phyloP scores from a whole-genome alignment of 2,797 vertebrate species.

The Agapornis canus region DNA sequence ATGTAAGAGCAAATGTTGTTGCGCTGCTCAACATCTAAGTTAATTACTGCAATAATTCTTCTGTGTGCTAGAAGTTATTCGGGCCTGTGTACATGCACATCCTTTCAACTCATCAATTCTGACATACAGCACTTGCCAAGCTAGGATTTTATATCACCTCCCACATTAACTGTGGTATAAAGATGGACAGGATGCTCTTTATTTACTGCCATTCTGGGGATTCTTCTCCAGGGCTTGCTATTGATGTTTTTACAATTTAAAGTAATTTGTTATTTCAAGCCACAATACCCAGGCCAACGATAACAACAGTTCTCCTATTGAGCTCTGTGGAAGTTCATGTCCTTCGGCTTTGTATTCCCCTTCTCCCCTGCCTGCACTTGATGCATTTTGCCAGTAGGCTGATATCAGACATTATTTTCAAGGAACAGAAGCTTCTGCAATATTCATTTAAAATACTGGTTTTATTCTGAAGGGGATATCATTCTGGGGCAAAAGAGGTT shows the following conservation, averaged over 20 bases:
- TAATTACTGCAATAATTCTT: not conserved
- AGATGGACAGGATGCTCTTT: slow-evolving; percentile 35
- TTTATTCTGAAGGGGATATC: not conserved
- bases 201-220: slow-evolving; percentile 16
- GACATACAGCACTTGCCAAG: not conserved
- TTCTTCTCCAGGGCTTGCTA: slow-evolving; percentile 3
- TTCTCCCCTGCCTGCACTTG: not conserved
- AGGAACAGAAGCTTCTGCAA: slow-evolving; percentile 14
- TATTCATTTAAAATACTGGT: not conserved
- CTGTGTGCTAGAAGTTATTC: not conserved
- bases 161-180: not conserved
- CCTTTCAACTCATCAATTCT: slow-evolving; percentile 17
- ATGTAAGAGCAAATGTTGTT: not conserved
- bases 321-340: slow-evolving; percentile 20
- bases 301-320: not conserved
- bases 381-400: not conserved
- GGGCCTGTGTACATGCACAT: not conserved
- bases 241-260: slow-evolving; percentile 32
- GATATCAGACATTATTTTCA: slow-evolving; percentile 8
- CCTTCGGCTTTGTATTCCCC: not conserved
- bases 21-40: not conserved
- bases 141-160: not conserved
- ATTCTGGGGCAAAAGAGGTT: not conserved
- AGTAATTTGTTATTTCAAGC: slow-evolving; percentile 44
- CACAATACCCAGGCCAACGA: not conserved